phyloP scores from a whole-genome alignment of 2,797 vertebrate species.

The Enteromius thamalakanensis region DNA sequence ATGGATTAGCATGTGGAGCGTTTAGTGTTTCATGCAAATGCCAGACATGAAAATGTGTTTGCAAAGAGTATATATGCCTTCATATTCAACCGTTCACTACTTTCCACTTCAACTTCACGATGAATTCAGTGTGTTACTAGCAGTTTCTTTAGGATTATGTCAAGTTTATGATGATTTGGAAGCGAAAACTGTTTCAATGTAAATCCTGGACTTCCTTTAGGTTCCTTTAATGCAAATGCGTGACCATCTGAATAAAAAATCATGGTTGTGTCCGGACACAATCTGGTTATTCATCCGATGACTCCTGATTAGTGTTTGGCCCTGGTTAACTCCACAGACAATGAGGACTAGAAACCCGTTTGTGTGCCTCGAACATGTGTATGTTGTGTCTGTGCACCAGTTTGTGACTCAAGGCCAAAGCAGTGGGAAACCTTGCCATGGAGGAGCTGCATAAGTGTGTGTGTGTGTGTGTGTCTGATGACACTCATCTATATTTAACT shows the following conservation, averaged over 20 bases:
- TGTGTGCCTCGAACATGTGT: constrained; percentile 11
- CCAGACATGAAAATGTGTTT: background rate
- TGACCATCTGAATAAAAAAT: background rate
- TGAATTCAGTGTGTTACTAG: background rate
- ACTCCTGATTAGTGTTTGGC: constrained; percentile 24
- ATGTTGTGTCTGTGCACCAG: constrained; percentile 39
- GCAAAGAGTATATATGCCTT: background rate
- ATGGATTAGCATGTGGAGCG: constrained; percentile 9
- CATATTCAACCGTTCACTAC: background rate
- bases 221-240: constrained; percentile 10
- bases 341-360: constrained; percentile 11
- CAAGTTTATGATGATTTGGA: background rate
- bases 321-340: constrained; percentile 12
- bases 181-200: background rate
- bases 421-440: constrained; percentile 48
- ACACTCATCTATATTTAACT: constrained; percentile 68
- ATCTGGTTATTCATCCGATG: constrained; percentile 28
- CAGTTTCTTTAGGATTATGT: background rate
- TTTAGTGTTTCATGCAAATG: constrained; percentile 18
- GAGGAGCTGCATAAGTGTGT: constrained; percentile 29
- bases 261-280: background rate
- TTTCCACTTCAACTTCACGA: background rate
- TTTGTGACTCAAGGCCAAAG: constrained; percentile 44
- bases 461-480: constrained; percentile 51
- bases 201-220: background rate